These are phyloP conservation scores for Vanessa tameamea DNA, from an alignment of 1,140 invertebrate genomes.

Conservation along the genomic window DNA sequence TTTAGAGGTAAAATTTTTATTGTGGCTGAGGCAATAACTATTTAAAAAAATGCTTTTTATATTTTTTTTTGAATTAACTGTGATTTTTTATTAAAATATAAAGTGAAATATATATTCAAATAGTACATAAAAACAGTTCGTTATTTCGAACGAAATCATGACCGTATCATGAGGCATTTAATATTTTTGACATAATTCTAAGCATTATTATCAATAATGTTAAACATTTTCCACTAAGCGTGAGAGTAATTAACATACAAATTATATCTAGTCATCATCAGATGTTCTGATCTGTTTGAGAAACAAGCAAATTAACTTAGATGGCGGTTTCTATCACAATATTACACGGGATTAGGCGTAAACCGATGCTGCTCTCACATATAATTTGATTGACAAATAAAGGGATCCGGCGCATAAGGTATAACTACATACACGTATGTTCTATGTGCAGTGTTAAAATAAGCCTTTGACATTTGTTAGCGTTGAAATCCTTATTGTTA, in stretches of 20 bases:
- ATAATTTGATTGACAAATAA: constrained; percentile 34
- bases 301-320: constrained; percentile 44
- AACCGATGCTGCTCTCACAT: constrained; percentile 34
- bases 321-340: constrained; percentile 29
- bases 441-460: neutral
- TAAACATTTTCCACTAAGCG: neutral
- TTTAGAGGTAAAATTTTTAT: neutral
- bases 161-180: too few relatives aligned
- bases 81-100: too few relatives aligned
- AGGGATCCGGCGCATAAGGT: constrained; percentile 8
- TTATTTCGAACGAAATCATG: too few relatives aligned
- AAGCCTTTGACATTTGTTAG: constrained; percentile 7
- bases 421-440: constrained; percentile 3
- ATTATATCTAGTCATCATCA: constrained; percentile 11
- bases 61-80: too few relatives aligned
- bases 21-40: neutral
- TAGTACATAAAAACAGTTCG: too few relatives aligned
- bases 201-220: neutral
- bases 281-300: constrained; percentile 13
- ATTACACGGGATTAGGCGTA: constrained; percentile 36
- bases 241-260: neutral
- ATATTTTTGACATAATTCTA: too few relatives aligned
- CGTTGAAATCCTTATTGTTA: neutral
- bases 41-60: too few relatives aligned
- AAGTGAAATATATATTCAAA: too few relatives aligned